Conservation (phyloP, 2,888 invertebrate species). For the Orchesella flavescens region DNA sequence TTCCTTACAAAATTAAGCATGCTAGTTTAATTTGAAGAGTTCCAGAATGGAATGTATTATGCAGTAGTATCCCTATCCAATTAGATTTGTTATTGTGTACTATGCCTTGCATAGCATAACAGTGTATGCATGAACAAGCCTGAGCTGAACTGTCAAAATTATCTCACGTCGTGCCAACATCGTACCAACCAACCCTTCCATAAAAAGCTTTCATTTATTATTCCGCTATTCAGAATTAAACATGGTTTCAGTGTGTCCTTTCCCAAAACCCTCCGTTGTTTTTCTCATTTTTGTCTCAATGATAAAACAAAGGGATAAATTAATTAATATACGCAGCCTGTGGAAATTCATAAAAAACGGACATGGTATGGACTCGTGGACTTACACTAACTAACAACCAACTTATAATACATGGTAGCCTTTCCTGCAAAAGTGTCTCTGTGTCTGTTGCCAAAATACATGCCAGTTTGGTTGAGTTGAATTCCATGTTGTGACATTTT, state of each 20-base stretch:
- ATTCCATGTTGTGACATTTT: too few relatives aligned
- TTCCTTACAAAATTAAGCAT: too few relatives aligned
- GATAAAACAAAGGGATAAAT: slow-evolving; percentile 16
- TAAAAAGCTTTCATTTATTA: background rate
- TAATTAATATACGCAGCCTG: slow-evolving; percentile 42
- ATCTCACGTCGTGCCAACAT: background rate
- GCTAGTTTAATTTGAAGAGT: too few relatives aligned
- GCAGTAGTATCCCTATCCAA: too few relatives aligned
- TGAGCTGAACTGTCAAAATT: background rate
- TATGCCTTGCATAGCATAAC: too few relatives aligned
- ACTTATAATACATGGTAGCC: too few relatives aligned
- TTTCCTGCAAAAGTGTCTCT: too few relatives aligned
- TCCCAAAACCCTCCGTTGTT: background rate
- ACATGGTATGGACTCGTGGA: background rate
- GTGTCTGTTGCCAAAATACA: background rate
- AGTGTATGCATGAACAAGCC: background rate
- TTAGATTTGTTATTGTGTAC: too few relatives aligned
- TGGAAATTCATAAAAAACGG: slow-evolving; percentile 8
- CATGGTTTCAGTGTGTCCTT: background rate
- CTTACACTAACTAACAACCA: background rate
- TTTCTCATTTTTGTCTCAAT: too few relatives aligned
- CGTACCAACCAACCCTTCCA: background rate
- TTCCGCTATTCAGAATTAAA: background rate
- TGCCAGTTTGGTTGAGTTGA: too few relatives aligned
- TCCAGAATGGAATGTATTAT: too few relatives aligned